phyloP scores from a whole-genome alignment of 2,797 vertebrate genomes.

The Choloepus didactylus region DNA sequence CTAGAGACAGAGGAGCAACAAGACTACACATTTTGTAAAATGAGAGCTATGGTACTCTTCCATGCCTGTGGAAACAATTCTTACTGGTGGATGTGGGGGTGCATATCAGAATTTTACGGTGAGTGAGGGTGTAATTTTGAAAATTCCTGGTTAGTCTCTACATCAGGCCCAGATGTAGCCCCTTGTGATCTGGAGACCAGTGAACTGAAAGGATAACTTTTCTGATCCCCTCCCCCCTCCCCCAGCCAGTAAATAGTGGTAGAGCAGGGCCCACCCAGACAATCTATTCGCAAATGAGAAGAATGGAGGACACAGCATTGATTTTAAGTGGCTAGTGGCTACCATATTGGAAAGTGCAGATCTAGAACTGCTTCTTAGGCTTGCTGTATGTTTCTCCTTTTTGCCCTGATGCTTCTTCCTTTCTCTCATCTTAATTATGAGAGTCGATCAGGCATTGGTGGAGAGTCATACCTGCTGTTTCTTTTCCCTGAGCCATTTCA shows the following conservation, averaged over 20 bases:
- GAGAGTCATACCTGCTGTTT: background rate
- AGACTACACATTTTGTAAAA: background rate
- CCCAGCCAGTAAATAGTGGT: background rate
- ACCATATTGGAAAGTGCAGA: background rate
- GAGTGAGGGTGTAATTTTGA: background rate
- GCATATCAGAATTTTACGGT: background rate
- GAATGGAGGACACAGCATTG: too few species aligned
- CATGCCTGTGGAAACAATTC: background rate
- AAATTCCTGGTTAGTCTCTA: background rate
- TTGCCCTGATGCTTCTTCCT: background rate
- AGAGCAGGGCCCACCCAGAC: background rate
- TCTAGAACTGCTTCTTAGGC: background rate
- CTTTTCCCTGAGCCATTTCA: background rate
- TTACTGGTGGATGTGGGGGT: background rate
- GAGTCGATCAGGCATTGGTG: background rate
- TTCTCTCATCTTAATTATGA: background rate
- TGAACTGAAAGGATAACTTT: background rate
- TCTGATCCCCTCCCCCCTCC: background rate
- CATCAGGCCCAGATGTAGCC: background rate
- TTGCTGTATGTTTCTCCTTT: background rate
- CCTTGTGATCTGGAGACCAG: background rate
- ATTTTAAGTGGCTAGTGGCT: background rate
- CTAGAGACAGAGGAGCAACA: too few species aligned
- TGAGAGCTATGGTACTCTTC: too few species aligned
- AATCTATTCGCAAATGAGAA: too few species aligned